Evolutionary conservation across 2,888 invertebrate genomes (phyloP), one percentile per base, ranked within the genome.

Genomic region (Ophion ellenae): DNA sequence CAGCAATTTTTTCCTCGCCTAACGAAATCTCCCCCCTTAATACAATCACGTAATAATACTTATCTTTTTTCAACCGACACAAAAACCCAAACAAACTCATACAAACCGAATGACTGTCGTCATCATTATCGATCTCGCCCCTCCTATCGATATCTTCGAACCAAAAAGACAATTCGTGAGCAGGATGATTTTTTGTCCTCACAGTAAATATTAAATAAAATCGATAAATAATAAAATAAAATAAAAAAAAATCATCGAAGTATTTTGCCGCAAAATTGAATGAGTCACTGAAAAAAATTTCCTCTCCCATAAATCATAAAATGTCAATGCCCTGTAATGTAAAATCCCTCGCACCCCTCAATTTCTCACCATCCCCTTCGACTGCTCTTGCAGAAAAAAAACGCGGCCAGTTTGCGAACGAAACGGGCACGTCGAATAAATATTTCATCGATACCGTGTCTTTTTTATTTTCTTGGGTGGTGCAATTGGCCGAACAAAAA

Each of bases 381-480:
- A 11, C 24, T 4, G 24, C 47, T 2, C 11, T 67, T 40, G 40
- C 20, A 11, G 1, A 5, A 40, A 36, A 45, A 24, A 24, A 24
- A 24, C 10, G 28, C 1, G 32, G 10, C 2, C 40, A 17, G 28
- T 17, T 47, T 32, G 5, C 47, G 64, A 47, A 57, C 17, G 32
- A 66, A 32, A 53, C 7, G 20, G 28, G 64, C 53, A 53, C 53
- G 53, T 7, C 45, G 45, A 66, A 76, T 76, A 76, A 66, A 76
- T 53, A 66, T 53, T 66, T 66, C 53, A 76, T 76, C 61, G 76
- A 76, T 57, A n/a, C 53, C 20, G 45, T 40, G 3, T 24, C 17
- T 69, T 45, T 45, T 53, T 66, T 66, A 14, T 32, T 32, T 47
- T 76, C 53, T 36, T 17, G 36, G 40, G 17, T 28, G n/a, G 64